phyloP scores from a whole-genome alignment of 2,797 vertebrate species.

The Characodon lateralis region DNA sequence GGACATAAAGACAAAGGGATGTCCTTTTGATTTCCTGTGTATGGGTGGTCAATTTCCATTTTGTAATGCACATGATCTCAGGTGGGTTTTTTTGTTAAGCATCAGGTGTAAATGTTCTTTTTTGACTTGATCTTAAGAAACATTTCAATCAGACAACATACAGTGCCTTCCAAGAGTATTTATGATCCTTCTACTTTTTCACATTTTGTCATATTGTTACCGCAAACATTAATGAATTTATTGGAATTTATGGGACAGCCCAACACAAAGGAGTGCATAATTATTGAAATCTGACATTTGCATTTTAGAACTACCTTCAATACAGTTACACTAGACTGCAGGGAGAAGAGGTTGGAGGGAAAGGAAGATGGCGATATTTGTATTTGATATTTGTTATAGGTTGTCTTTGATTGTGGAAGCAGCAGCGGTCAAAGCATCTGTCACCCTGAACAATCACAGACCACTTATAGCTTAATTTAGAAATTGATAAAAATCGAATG shows the following conservation, averaged over 20 bases:
- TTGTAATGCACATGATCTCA: not conserved
- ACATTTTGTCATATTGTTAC: not conserved
- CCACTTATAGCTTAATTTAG: too few relatives aligned
- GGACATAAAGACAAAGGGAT: slow-evolving; percentile 15
- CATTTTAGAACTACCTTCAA: not conserved
- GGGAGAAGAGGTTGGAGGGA: too few relatives aligned
- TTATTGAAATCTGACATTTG: not conserved
- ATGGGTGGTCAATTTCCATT: not conserved
- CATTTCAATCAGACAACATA: not conserved
- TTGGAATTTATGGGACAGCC: not conserved
- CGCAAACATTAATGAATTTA: not conserved
- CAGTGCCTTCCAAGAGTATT: not conserved
- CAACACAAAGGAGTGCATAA: not conserved
- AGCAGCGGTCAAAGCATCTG: too few relatives aligned
- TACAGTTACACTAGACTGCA: too few relatives aligned
- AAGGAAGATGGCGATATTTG: too few relatives aligned
- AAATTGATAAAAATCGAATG: too few relatives aligned
- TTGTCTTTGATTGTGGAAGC: too few relatives aligned
- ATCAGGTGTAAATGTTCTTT: too few relatives aligned
- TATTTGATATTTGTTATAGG: too few relatives aligned
- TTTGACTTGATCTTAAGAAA: not conserved
- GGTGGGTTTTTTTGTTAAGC: not conserved
- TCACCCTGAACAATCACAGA: too few relatives aligned
- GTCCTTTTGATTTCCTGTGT: slow-evolving; percentile 39
- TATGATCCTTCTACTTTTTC: not conserved